Base-by-base conservation (phyloP, 2,888 invertebrate species). In the Caenorhabditis virilis region DNA sequence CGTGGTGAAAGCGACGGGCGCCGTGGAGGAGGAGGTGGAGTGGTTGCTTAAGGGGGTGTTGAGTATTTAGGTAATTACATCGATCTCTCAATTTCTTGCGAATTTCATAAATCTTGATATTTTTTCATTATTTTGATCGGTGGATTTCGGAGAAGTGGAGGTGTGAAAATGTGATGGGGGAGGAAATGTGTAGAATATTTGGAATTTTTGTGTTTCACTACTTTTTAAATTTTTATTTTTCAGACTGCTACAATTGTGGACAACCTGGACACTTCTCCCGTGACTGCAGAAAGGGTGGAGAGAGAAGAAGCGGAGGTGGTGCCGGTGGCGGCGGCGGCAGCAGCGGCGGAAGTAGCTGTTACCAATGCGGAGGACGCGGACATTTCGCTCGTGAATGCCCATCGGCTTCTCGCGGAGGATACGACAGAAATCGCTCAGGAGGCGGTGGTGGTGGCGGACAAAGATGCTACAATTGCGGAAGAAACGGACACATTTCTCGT, bases 351-450 rank as follows among this genome's bases (percentile, higher is more conserved):
- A 49, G 61, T 20, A 51, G 48, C 35, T 64, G 71, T 62, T 65
- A 64, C 57, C 57, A 69, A 52, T 78, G 78, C 57, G 76, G 74
- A 26, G 76, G 72, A 35, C 54, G 64, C 22, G 79, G 79, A 20
- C 80, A 80, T 67, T 79, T 75, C 59, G 77, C 80, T 39, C 75
- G 80, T 46, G 80, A 80, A 36, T 80, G 80, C 68, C 72, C 78
- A 35, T 62, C 71, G 35, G 61, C 63, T 54, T 59, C 58, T 52
- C 46, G 58, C 20, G 66, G 72, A 22, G 71, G 71, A 36, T 54
- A 62, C 15, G 55, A 60, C 9, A 55, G 67, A 20, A 47, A 62
- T 15, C 42, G 43, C 23, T 65, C 60, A 25, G 64, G 60, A 41
- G 62, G 63, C 41, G 64, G 71, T 47, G 52, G 60, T 20, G 62